Percentiles rank a stretch among this genome's conserved stretches.
phyloP scores from a whole-genome alignment of 2,797 vertebrate species.

The Margarornis squamiger region DNA sequence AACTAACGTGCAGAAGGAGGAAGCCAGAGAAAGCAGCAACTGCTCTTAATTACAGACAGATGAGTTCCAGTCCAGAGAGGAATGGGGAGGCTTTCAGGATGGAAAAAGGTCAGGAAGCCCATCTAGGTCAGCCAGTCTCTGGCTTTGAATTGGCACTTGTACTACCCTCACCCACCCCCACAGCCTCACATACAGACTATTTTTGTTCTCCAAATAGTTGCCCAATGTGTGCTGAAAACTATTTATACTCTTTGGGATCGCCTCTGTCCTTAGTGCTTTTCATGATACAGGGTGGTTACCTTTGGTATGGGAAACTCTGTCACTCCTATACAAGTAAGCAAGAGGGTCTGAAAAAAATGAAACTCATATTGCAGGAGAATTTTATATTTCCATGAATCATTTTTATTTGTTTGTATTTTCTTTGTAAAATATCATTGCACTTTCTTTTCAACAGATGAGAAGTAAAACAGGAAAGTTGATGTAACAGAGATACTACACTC shows the following conservation, averaged over 20 bases:
- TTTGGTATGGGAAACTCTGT: not conserved
- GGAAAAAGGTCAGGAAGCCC: constrained; percentile 70
- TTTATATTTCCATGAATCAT: not conserved
- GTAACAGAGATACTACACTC: not conserved
- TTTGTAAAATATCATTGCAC: not conserved
- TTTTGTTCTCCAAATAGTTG: constrained; percentile 76
- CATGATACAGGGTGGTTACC: constrained; percentile 58
- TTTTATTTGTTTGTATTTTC: not conserved
- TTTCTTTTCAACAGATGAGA: not conserved
- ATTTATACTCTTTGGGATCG: constrained; percentile 71
- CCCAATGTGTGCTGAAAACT: constrained; percentile 71
- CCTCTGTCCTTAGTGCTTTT: constrained; percentile 66
- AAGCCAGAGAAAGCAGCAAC: constrained; percentile 70
- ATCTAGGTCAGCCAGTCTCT: constrained; percentile 48
- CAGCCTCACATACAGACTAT: constrained; percentile 58
- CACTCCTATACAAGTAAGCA: not conserved
- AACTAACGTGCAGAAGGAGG: constrained; percentile 61
- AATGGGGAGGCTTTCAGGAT: constrained; percentile 50
- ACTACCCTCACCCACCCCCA: constrained; percentile 42
- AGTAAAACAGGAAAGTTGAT: not conserved
- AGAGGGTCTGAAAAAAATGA: not conserved
- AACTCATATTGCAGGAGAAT: not conserved
- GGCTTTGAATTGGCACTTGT: constrained; percentile 68
- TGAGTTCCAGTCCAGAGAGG: constrained; percentile 44
- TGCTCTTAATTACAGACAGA: constrained; percentile 67